Conservation (phyloP, 2,113 vertebrate species). For the Labeo rohita region DNA sequence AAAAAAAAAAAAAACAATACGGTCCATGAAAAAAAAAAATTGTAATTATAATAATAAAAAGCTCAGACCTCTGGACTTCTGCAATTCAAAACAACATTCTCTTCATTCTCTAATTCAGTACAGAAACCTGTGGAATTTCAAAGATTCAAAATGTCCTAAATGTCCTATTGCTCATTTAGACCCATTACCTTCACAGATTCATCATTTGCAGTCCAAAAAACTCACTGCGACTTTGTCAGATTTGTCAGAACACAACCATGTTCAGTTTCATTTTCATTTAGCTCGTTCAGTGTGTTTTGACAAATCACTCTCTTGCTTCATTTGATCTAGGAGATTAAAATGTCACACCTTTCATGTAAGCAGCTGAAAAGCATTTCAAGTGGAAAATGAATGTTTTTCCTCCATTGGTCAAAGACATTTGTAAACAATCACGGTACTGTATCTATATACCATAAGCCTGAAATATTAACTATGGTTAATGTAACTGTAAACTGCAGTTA, state of each 20-base stretch:
- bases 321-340: neutral
- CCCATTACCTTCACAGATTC: neutral
- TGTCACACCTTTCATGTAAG: constrained; percentile 2
- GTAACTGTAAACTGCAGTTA: neutral
- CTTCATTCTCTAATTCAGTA: too few species aligned
- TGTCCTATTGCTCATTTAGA: neutral
- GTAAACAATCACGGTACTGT: neutral
- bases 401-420: neutral
- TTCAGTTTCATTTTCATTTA: neutral
- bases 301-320: neutral
- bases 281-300: neutral
- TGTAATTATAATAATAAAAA: too few species aligned
- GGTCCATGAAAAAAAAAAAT: too few species aligned
- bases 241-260: neutral
- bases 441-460: neutral
- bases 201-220: neutral
- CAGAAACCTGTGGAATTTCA: neutral
- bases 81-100: too few species aligned
- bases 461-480: neutral
- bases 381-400: neutral
- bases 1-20: too few species aligned
- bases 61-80: too few species aligned
- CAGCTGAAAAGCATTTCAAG: neutral
- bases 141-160: neutral
- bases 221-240: neutral